Conservation (phyloP, 2,113 vertebrate species). For the Nibea coibor region DNA sequence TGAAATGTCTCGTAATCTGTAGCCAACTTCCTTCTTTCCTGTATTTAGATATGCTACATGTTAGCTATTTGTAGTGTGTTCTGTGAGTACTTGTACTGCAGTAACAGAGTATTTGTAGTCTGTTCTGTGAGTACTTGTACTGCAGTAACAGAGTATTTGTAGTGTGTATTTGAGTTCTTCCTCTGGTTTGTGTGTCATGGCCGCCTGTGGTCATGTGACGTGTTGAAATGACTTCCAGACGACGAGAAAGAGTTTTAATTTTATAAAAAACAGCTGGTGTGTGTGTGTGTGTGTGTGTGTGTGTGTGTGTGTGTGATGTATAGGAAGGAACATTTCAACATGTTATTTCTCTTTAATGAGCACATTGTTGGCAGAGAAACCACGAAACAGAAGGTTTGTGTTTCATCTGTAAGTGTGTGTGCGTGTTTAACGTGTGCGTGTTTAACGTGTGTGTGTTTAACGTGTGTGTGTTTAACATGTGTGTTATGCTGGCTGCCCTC, state of each 20-base stretch:
- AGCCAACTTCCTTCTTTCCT: too few species aligned
- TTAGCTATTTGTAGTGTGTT: too few species aligned
- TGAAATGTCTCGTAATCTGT: background rate
- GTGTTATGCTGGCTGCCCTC: conserved; percentile 37
- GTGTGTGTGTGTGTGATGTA: conserved; percentile 33
- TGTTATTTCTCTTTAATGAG: conserved; percentile 71
- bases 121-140: too few species aligned
- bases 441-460: background rate
- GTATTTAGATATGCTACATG: too few species aligned
- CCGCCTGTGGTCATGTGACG: too few species aligned
- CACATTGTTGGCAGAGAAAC: conserved; percentile 53
- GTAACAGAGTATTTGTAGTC: too few species aligned
- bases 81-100: too few species aligned
- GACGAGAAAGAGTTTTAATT: background rate
- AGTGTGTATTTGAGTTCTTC: too few species aligned
- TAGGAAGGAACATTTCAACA: conserved; percentile 63
- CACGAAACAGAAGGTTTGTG: conserved; percentile 56
- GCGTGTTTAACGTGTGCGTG: conserved; percentile 8
- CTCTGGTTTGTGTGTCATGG: too few species aligned
- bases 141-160: too few species aligned
- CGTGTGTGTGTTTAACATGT: background rate
- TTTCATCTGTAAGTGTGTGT: conserved; percentile 40
- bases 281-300: conserved; percentile 25
- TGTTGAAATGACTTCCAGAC: background rate
- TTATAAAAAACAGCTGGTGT: conserved; percentile 6